Evolutionary conservation across 2,888 invertebrate species (phyloP).

Genomic region (Drosophila neutralis): DNA sequence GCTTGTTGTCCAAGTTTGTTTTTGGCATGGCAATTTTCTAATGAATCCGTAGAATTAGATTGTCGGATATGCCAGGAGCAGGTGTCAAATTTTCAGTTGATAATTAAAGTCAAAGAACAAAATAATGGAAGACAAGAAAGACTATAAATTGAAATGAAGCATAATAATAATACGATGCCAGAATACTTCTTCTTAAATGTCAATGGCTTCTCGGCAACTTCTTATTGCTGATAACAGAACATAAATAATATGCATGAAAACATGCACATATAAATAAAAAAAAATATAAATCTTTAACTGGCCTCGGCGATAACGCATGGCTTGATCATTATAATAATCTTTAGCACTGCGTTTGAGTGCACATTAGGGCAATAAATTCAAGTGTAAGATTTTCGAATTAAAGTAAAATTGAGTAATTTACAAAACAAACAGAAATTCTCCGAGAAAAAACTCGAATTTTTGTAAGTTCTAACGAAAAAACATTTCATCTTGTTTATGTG

Average conservation of each 20-base stretch:
- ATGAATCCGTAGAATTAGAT: constrained; percentile 49
- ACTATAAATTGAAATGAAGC: not conserved
- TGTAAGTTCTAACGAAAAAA: constrained; percentile 1
- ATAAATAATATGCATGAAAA: not conserved
- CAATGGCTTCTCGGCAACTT: not conserved
- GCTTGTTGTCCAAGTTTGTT: constrained; percentile 26
- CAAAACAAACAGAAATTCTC: not conserved
- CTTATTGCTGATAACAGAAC: constrained; percentile 13
- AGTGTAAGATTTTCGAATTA: not conserved
- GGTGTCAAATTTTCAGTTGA: constrained; percentile 39
- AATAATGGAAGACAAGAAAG: not conserved
- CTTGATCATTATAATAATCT: constrained; percentile 8
- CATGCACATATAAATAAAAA: not conserved
- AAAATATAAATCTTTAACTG: not conserved
- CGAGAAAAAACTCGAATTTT: not conserved
- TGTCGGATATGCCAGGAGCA: constrained; percentile 36
- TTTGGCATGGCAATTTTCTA: constrained; percentile 43
- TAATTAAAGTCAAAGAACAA: constrained; percentile 17
- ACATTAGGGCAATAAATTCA: not conserved
- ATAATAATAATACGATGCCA: not conserved
- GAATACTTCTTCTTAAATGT: not conserved
- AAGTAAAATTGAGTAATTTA: not conserved
- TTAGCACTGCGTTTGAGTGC: constrained; percentile 5
- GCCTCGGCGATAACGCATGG: not conserved
- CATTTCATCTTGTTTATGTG: constrained; percentile 9